Evolutionary conservation across 2,797 vertebrate genomes (phyloP).

Genomic region (Valencia hispanica): DNA sequence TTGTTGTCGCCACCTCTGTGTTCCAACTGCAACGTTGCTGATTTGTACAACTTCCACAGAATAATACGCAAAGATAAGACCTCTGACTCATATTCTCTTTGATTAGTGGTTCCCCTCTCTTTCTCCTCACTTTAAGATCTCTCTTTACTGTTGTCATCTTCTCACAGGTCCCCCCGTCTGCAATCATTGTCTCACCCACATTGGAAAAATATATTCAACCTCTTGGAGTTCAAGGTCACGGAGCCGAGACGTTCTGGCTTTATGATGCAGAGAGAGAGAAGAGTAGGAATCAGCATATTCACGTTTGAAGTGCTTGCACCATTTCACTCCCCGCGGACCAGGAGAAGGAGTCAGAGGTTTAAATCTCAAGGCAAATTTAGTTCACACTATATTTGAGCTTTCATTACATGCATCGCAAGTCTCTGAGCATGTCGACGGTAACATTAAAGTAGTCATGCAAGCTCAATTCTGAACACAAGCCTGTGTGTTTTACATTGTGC

Average conservation of each 20-base stretch:
- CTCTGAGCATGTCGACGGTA: constrained; percentile 42
- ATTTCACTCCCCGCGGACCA: constrained; percentile 20
- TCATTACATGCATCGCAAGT: constrained; percentile 61
- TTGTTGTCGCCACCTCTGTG: constrained; percentile 40
- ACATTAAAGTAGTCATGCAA: constrained; percentile 18
- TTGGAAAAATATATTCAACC: constrained; percentile 23
- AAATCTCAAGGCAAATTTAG: constrained; percentile 52
- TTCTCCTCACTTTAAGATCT: constrained; percentile 3
- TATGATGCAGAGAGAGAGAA: constrained; percentile 16
- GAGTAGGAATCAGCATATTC: constrained; percentile 31
- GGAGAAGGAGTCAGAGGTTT: constrained; percentile 36
- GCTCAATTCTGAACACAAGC: constrained; percentile 36
- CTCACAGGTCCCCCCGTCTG: constrained; percentile 1
- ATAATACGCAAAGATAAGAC: constrained; percentile 5
- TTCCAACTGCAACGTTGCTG: constrained; percentile 29
- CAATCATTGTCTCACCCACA: constrained; percentile 26
- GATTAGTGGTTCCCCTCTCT: constrained; percentile 13
- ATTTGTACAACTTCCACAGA: constrained; percentile 34
- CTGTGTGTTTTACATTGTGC: constrained; percentile 13
- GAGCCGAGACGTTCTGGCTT: constrained; percentile 18
- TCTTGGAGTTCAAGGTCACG: constrained; percentile 4
- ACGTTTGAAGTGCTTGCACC: constrained; percentile 20
- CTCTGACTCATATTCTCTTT: constrained; percentile 37
- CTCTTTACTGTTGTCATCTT: constrained; percentile 27
- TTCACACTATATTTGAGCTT: constrained; percentile 56